Evolutionary conservation across 2,113 vertebrate genomes (phyloP), one percentile per base, ranked within the genome.

Genomic region (Pardalotus punctatus): DNA sequence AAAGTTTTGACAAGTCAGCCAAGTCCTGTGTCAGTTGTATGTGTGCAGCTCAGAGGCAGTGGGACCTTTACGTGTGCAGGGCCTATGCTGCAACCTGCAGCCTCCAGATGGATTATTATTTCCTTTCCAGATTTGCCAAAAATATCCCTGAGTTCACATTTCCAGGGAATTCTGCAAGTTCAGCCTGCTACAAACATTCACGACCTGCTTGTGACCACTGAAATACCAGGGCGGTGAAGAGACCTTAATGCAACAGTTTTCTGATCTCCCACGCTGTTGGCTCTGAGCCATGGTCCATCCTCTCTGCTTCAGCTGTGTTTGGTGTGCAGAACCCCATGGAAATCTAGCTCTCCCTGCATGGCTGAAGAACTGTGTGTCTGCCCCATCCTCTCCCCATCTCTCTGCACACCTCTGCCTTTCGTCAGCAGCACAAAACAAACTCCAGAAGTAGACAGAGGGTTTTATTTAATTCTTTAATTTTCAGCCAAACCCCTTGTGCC

Each of bases 151-250:
- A 80, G 38, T 72, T 95, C 78, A 86, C 67, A 70, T 82, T 77
- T 93, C 89, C 90, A 91, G 62, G 43, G 90, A 73, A 90, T 94
- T 93, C 58, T 89, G 58, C 85, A 93, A 73, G 67, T 78, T 82
- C 81, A 93, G 50, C 66, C 36, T 72, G n/a, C 43, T 82, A 45
- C 61, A 87, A 40, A 83, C 82, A 81, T 74, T 54, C 51, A 29
- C 53, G 77, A 88, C 78, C 74, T 80, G 38, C 45, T 90, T 14
- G 5, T 60, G 74, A 88, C 67, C 84, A 77, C 42, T 90, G 58
- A 86, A 89, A 83, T 40, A 86, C 45, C 42, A 43, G 27, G 8
- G 48, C 27, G 40, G 20, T 53, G 60, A 81, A 78, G 29, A 85
- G 38, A 80, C 48, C 23, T 84, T 54, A 53, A 2, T 42, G 77